A percentile compares a stretch with the other conserved stretches of the same genome.
Evolutionary conservation across 2,797 vertebrate genomes (phyloP).

Genomic region (Anomalospiza imberbis): DNA sequence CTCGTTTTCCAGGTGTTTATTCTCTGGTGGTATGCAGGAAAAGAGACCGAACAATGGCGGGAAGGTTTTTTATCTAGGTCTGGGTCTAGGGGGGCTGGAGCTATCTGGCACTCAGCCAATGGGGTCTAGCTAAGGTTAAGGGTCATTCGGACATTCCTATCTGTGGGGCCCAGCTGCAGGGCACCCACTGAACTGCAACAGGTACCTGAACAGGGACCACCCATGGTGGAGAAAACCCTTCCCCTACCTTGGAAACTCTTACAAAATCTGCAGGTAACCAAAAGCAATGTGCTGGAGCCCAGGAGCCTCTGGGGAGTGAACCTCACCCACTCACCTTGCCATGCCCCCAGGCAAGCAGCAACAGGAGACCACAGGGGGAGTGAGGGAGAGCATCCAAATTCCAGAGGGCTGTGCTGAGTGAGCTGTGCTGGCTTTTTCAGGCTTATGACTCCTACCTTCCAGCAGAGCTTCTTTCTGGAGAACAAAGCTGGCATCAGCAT

Average conservation of each 20-base stretch:
- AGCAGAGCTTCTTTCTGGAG: not conserved
- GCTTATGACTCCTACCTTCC: slow-evolving; percentile 18
- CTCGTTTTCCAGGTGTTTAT: no score
- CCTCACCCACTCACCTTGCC: not conserved
- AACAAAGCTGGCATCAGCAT: not conserved
- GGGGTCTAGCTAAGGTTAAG: no score
- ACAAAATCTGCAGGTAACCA: not conserved
- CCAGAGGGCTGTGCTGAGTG: not conserved
- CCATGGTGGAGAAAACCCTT: not conserved
- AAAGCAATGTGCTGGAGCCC: not conserved
- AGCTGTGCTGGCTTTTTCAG: not conserved
- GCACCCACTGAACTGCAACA: no score
- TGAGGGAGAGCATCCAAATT: not conserved
- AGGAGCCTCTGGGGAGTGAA: not conserved
- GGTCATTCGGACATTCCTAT: no score
- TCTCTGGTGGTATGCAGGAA: no score
- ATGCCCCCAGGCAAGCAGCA: not conserved
- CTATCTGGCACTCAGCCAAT: no score
- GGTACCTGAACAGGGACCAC: not conserved
- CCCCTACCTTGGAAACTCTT: not conserved
- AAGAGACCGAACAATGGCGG: no score
- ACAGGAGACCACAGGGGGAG: slow-evolving; percentile 19
- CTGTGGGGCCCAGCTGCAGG: no score
- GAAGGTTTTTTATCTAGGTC: no score
- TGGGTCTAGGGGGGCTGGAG: no score